These are phyloP conservation scores for Agonopterix alstromeriana DNA, from an alignment of 2,888 invertebrate genomes.

Conservation along the genomic window DNA sequence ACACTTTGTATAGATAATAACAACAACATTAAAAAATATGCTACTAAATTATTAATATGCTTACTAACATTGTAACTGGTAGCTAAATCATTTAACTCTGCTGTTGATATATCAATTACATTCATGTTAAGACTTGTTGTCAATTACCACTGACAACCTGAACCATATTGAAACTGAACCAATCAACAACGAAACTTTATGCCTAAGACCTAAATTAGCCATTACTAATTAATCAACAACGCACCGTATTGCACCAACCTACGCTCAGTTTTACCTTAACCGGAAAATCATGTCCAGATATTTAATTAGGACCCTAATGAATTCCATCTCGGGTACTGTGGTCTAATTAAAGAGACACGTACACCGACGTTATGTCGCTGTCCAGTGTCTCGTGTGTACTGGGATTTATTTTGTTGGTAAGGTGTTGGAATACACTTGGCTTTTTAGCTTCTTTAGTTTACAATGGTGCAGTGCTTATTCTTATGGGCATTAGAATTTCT, in stretches of 20 bases:
- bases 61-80: too few relatives aligned
- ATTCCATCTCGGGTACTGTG: slow-evolving; percentile 49
- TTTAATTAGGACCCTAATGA: slow-evolving; percentile 64
- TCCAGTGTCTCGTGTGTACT: slow-evolving; percentile 17
- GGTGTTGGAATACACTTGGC: neutral
- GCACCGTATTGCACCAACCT: slow-evolving; percentile 35
- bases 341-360: slow-evolving; percentile 43
- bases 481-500: too few relatives aligned
- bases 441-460: too few relatives aligned
- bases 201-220: slow-evolving; percentile 4
- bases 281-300: slow-evolving; percentile 57
- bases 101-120: too few relatives aligned
- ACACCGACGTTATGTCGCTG: slow-evolving; percentile 1
- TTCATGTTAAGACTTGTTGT: neutral
- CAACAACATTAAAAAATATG: too few relatives aligned
- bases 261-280: slow-evolving; percentile 51
- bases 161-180: neutral
- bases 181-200: neutral
- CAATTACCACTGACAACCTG: neutral
- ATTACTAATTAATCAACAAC: slow-evolving; percentile 43
- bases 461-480: too few relatives aligned
- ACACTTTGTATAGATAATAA: too few relatives aligned
- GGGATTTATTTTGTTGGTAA: slow-evolving; percentile 17
- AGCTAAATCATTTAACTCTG: too few relatives aligned
- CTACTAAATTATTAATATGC: too few relatives aligned